Base-by-base conservation (phyloP, 2,797 vertebrate species). In the Synanceia verrucosa region DNA sequence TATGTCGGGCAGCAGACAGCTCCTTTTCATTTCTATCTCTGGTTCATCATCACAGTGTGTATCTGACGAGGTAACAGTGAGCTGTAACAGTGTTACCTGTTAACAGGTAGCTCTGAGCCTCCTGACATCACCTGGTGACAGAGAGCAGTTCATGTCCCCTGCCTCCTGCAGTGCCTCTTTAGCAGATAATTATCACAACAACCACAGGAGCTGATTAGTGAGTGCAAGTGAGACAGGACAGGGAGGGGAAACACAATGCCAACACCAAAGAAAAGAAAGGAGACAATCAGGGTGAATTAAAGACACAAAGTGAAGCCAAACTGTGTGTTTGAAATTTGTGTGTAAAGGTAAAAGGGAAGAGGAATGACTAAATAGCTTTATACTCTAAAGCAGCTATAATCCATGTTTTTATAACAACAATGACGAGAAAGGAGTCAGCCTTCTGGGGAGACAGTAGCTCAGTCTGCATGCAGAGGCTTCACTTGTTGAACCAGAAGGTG, bases 131-230 rank as follows among this genome's bases (percentile, higher is more conserved):
- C 57, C 69, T 70, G 70, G 62, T 74, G 39, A 65, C 44, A 70
- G 53, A 62, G 67, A 58, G 5, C 13, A n/a, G 1, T 16, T 19
- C 64, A 58, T 3, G 65, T 33, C n/a, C 60, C 29, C 69, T 39
- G 21, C 68, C 55, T 69, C 77, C 73, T 72, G 86, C 56, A 57
- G 57, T 9, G 65, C 26, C 85, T 86, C 79, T 83, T 90, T 81
- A 86, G 79, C 75, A 12, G 77, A 55, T 79, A 65, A 86, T 89
- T 79, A 86, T 78, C 76, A 69, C 77, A 71, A 65, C 67, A 77
- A 63, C 72, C 77, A 64, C n/a, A 19, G 28, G 79, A 79, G 81
- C 63, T 86, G 65, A 86, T 90, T 70, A 76, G 79, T 72, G 70
- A 84, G 77, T 29, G 55, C 33, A 69, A 47, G 66, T 69, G 71